Percentiles rank a stretch among this genome's conserved stretches.
phyloP scores from a whole-genome alignment of 1,140 invertebrate genomes.

The Maconellicoccus hirsutus region DNA sequence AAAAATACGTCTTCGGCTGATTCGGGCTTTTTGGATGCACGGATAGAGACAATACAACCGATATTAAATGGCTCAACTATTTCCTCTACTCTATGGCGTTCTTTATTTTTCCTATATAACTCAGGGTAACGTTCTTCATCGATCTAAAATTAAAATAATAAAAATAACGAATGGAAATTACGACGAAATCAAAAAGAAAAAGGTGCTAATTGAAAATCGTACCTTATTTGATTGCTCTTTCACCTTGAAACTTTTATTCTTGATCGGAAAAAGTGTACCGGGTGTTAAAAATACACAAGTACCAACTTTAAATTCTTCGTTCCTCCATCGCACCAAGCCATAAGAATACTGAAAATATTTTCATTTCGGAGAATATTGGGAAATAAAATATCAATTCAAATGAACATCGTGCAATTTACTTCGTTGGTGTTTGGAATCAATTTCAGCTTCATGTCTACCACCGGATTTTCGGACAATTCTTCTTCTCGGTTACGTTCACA shows the following conservation, averaged over 20 bases:
- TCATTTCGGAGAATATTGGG: too few relatives aligned
- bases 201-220: too few relatives aligned
- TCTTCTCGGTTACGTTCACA: not conserved
- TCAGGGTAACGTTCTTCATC: constrained; percentile 18
- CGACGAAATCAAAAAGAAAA: too few relatives aligned
- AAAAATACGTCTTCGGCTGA: constrained; percentile 49
- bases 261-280: constrained; percentile 44
- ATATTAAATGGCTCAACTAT: not conserved
- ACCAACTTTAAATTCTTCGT: constrained; percentile 51
- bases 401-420: too few relatives aligned
- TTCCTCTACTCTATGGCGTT: not conserved
- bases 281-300: constrained; percentile 59
- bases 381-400: too few relatives aligned
- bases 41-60: not conserved
- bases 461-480: not conserved
- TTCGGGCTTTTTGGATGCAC: constrained; percentile 30
- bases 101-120: not conserved
- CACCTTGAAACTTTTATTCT: not conserved
- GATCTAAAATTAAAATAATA: not conserved
- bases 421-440: not conserved
- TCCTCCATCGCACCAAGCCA: constrained; percentile 38
- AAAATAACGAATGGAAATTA: too few relatives aligned
- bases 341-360: constrained; percentile 7
- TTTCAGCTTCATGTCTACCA: not conserved
- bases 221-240: not conserved